Base-by-base conservation (phyloP, 2,888 invertebrate species). In the Drosophila gaucha region DNA sequence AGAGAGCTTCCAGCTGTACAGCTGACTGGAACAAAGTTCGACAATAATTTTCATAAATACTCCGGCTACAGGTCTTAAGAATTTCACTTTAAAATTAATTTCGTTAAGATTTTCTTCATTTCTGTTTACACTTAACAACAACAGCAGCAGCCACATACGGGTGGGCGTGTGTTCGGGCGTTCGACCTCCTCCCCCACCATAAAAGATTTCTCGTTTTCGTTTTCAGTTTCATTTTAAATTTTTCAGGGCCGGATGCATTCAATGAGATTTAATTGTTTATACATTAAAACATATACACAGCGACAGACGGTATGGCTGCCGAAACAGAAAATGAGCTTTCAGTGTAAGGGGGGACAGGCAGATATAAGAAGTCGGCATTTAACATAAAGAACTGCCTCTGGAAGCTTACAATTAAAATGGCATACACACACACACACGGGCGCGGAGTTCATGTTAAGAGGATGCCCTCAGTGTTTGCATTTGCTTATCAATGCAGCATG, bases 1-100 rank as follows among this genome's bases (percentile, higher is more conserved):
- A 14, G 49, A 47, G 52, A 67, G 67, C 75, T 70, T 65, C 51
- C 43, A 44, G 51, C n/a, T n/a, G n/a, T 66, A 55, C 46, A 22
- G 47, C 56, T 74, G 31, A 38, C 43, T 28, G 30, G 51, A 78
- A 14, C 50, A 52, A 58, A 67, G n/a, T 43, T 66, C 67, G 73
- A 67, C 77, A 79, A 83, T 83, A 65, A 87, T 83, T 82, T 82
- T 65, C 86, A 87, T 88, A 88, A 79, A 85, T 60, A 35, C 66
- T 18, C 30, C 10, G 28, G 16, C 46, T 57, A 56, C 57, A 46
- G 67, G 67, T 78, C 83, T 82, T 47, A 57, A 78, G 80, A 83
- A 82, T 65, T 84, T 47, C 67, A 66, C 52, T 73, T 73, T 76
- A 76, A 72, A 76, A 60, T 73, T 64, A 49, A 76, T 76, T 72